phyloP scores from a whole-genome alignment of 2,797 vertebrate species.

The Anniella stebbinsi region DNA sequence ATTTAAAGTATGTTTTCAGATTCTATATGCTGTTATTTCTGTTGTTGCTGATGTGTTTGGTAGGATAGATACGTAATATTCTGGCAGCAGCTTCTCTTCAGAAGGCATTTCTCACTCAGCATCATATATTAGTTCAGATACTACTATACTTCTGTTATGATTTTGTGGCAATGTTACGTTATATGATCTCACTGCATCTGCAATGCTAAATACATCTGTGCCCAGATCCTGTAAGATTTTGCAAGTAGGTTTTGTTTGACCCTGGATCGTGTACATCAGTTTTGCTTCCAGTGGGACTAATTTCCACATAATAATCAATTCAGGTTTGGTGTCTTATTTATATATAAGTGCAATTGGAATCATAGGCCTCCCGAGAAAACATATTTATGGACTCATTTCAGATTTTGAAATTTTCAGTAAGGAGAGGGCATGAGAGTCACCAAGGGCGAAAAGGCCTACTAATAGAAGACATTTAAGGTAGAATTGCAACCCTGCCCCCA shows the following conservation, averaged over 20 bases:
- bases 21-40: neutral
- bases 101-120: neutral
- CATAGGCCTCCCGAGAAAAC: neutral
- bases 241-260: neutral
- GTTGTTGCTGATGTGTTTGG: neutral
- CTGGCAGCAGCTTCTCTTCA: neutral
- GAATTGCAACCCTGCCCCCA: neutral
- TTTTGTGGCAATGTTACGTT: neutral
- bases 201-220: neutral
- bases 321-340: neutral
- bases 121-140: neutral
- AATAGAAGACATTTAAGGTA: neutral
- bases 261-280: neutral
- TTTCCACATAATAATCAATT: neutral
- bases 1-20: slow-evolving; percentile 9
- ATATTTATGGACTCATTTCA: neutral
- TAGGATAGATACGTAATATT: neutral
- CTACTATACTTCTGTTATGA: neutral
- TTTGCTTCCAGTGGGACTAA: neutral
- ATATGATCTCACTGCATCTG: neutral
- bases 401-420: neutral
- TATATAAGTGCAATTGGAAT: neutral
- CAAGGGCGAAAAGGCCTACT: neutral
- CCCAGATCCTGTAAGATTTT: neutral
- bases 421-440: neutral